A percentile compares a stretch with the other conserved stretches of the same genome.
phyloP scores from a whole-genome alignment of 2,888 invertebrate genomes.

The Desoria tigrina region DNA sequence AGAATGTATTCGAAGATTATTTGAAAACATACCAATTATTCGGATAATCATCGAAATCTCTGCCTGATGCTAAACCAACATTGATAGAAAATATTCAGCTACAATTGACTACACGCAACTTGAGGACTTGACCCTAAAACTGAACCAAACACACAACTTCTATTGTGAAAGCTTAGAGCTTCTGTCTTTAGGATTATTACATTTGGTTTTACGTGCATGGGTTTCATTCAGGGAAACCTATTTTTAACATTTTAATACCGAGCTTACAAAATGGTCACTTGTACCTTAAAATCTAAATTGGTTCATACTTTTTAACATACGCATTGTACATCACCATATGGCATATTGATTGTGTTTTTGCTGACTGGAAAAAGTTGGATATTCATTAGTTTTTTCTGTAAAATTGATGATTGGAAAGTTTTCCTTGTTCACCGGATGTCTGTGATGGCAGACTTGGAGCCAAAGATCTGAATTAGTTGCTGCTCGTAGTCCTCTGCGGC shows the following conservation, averaged over 20 bases:
- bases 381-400: background rate
- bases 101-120: too few relatives aligned
- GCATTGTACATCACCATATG: background rate
- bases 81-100: too few relatives aligned
- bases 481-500: slow-evolving; percentile 97
- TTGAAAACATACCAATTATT: too few relatives aligned
- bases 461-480: slow-evolving; percentile 92
- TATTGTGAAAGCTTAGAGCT: too few relatives aligned
- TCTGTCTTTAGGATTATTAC: background rate
- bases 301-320: background rate
- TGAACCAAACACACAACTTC: too few relatives aligned
- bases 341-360: slow-evolving; percentile 21
- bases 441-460: slow-evolving; percentile 89
- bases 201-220: too few relatives aligned
- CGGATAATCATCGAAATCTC: too few relatives aligned
- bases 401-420: background rate
- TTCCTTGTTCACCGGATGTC: slow-evolving; percentile 76
- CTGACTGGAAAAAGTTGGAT: slow-evolving; percentile 8
- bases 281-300: background rate
- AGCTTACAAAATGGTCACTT: slow-evolving; percentile 7
- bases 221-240: background rate
- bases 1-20: too few relatives aligned
- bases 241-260: background rate
- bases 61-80: too few relatives aligned
- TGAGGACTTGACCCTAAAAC: too few relatives aligned